Percentiles rank a stretch among this genome's conserved stretches.
phyloP scores from a whole-genome alignment of 2,888 invertebrate species.

The Perithous albicinctus region DNA sequence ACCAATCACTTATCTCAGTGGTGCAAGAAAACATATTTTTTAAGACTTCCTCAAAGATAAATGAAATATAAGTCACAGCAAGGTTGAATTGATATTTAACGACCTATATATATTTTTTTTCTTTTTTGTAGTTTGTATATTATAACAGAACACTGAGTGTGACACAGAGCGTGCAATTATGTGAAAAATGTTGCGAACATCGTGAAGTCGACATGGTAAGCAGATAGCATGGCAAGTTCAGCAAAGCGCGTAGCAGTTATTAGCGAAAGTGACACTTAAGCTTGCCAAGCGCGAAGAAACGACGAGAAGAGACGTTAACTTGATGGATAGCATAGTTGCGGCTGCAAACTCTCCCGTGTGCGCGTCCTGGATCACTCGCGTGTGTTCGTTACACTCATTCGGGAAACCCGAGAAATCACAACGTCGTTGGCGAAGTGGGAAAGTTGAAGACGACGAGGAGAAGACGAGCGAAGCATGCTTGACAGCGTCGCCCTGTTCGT shows the following conservation, averaged over 20 bases:
- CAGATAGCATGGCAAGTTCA: neutral
- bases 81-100: too few relatives aligned
- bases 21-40: too few relatives aligned
- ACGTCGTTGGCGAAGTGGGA: conserved; percentile 8
- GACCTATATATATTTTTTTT: too few relatives aligned
- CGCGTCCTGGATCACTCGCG: conserved; percentile 50
- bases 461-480: conserved; percentile 37
- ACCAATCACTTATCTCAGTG: too few relatives aligned
- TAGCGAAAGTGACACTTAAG: conserved; percentile 29
- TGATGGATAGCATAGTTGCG: conserved; percentile 54
- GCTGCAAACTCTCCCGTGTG: conserved; percentile 30
- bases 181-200: conserved; percentile 5
- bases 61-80: too few relatives aligned
- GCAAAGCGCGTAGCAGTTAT: neutral
- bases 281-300: conserved; percentile 43
- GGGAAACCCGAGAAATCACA: conserved; percentile 55
- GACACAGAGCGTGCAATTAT: neutral
- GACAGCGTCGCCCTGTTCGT: conserved; percentile 37
- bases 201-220: neutral
- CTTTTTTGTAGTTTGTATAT: too few relatives aligned
- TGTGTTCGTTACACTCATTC: conserved; percentile 44
- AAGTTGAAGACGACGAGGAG: conserved; percentile 25
- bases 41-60: too few relatives aligned
- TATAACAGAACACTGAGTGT: too few relatives aligned
- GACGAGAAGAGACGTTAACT: conserved; percentile 31